Percentiles rank a stretch among this genome's conserved stretches.
Evolutionary conservation across 2,113 vertebrate genomes (phyloP).

Genomic region (Plecturocebus donacophilus): DNA sequence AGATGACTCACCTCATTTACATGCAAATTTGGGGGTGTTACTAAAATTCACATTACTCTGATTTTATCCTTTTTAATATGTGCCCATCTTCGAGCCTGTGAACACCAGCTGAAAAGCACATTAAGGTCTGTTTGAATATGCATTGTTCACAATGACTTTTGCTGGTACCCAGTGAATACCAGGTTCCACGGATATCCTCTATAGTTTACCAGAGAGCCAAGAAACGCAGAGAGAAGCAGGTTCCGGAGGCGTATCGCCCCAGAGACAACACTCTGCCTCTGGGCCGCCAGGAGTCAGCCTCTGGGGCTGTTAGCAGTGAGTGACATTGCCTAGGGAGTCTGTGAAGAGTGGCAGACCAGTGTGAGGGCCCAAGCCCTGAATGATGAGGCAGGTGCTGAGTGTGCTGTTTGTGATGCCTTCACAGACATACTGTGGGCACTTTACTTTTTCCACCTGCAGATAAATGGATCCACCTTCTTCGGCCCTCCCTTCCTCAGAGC

Average conservation of each 20-base stretch:
- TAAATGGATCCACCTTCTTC: neutral
- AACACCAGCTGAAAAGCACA: neutral
- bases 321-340: conserved; percentile 57
- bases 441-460: neutral
- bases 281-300: conserved; percentile 22
- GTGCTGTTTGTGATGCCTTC: neutral
- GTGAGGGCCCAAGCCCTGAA: neutral
- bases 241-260: neutral
- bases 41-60: neutral
- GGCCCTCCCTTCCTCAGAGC: neutral
- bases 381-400: neutral
- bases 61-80: neutral
- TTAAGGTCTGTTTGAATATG: neutral
- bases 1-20: conserved; percentile 8
- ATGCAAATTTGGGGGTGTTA: neutral
- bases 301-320: conserved; percentile 54
- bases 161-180: neutral
- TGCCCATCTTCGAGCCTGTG: neutral
- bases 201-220: neutral
- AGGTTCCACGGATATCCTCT: neutral
- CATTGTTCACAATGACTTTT: neutral
- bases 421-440: neutral
- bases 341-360: conserved; percentile 31
- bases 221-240: neutral
- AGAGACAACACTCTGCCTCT: conserved; percentile 40